These are phyloP conservation scores for Perognathus longimembris DNA, from an alignment of 2,113 vertebrate species.

Conservation along the genomic window DNA sequence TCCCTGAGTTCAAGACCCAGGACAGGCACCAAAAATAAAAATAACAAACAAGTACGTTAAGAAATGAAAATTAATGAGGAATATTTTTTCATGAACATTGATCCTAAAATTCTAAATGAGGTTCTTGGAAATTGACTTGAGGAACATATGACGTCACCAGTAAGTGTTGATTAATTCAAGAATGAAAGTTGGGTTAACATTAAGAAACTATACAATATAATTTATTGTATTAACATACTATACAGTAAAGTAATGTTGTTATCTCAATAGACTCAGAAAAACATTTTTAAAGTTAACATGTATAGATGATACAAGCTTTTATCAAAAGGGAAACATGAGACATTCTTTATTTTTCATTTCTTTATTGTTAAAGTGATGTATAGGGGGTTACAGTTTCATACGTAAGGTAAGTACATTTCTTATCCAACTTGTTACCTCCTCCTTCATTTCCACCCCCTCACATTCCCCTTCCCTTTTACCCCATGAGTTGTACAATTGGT, in stretches of 20 bases:
- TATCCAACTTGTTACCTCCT: too few species aligned
- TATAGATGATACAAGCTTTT: neutral
- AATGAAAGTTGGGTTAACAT: neutral
- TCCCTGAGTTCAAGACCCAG: too few species aligned
- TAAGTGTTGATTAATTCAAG: neutral
- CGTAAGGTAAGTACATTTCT: too few species aligned
- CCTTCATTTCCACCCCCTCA: too few species aligned
- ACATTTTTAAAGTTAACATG: neutral
- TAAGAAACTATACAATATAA: neutral
- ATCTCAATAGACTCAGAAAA: neutral
- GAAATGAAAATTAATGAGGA: too few species aligned
- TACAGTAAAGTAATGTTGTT: neutral
- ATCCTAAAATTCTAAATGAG: neutral
- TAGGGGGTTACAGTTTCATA: too few species aligned
- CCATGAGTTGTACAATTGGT: too few species aligned
- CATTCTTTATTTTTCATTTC: too few species aligned
- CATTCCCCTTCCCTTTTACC: too few species aligned
- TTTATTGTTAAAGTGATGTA: too few species aligned
- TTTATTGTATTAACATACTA: neutral
- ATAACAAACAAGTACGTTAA: too few species aligned
- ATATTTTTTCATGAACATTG: neutral
- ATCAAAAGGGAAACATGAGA: neutral
- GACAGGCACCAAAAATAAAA: too few species aligned
- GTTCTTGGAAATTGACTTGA: neutral
- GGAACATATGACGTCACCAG: neutral